phyloP scores from a whole-genome alignment of 2,113 vertebrate species.

The Donacobius atricapilla region DNA sequence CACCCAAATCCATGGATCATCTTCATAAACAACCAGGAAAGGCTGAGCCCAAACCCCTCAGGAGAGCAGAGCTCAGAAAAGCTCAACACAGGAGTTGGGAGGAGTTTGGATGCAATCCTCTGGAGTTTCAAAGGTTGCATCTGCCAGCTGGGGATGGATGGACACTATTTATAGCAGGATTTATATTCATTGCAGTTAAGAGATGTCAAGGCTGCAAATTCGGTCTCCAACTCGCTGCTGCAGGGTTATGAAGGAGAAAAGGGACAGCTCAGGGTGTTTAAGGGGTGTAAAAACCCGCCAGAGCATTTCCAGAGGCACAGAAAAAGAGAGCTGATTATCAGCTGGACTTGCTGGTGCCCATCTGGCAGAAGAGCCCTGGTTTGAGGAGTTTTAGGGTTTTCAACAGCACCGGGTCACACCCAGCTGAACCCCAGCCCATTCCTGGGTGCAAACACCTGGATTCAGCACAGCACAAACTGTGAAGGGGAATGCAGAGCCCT shows the following conservation, averaged over 20 bases:
- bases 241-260: not conserved
- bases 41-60: not conserved
- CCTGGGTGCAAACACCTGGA: not conserved
- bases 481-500: not conserved
- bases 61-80: not conserved
- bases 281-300: accelerated
- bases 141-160: not conserved
- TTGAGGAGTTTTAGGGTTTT: not conserved
- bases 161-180: slow-evolving; percentile 17
- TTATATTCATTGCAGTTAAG: not conserved
- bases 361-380: not conserved
- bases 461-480: not conserved
- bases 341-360: not conserved
- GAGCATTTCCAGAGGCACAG: not conserved
- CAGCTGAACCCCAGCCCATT: not conserved
- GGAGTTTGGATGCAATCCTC: not conserved
- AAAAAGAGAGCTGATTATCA: not conserved
- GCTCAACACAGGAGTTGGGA: not conserved
- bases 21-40: not conserved
- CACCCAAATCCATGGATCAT: not conserved
- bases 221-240: not conserved
- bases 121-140: not conserved
- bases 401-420: not conserved
- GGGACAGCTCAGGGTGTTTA: not conserved
- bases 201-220: not conserved